Conservation (phyloP, 2,113 vertebrate species). For the Myotis lucifugus region DNA sequence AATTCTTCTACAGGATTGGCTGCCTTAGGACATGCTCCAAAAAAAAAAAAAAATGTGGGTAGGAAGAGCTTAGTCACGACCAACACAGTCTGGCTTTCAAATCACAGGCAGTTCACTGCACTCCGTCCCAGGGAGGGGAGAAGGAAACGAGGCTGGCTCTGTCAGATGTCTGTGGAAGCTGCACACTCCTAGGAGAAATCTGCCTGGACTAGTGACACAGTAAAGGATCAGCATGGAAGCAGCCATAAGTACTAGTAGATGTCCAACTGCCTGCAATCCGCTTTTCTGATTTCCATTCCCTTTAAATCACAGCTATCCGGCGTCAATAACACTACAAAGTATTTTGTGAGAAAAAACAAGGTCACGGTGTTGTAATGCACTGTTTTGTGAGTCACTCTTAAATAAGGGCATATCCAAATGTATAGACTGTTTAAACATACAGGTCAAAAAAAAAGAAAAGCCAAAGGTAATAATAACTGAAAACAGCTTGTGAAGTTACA, state of each 20-base stretch:
- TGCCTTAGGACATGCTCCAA: slow-evolving; percentile 17
- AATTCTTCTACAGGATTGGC: neutral
- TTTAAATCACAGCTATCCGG: neutral
- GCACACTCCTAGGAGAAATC: neutral
- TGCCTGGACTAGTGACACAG: neutral
- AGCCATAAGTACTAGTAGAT: neutral
- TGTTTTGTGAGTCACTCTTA: neutral
- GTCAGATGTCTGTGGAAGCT: neutral
- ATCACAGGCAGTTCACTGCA: neutral
- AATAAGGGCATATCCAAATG: neutral
- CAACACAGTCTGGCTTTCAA: neutral
- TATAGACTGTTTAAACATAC: neutral
- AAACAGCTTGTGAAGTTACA: neutral
- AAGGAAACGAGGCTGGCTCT: neutral
- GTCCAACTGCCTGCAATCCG: neutral
- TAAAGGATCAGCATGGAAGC: neutral
- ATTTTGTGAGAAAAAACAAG: neutral
- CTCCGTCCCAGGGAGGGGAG: neutral
- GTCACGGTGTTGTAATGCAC: neutral
- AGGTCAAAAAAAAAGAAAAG: neutral
- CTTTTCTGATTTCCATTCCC: slow-evolving; percentile 15
- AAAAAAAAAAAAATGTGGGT: neutral
- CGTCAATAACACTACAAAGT: neutral
- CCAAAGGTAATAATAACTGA: neutral
- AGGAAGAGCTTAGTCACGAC: slow-evolving; percentile 51